Base-by-base conservation (phyloP, 2,888 invertebrate genomes). In the Cinara cedri region DNA sequence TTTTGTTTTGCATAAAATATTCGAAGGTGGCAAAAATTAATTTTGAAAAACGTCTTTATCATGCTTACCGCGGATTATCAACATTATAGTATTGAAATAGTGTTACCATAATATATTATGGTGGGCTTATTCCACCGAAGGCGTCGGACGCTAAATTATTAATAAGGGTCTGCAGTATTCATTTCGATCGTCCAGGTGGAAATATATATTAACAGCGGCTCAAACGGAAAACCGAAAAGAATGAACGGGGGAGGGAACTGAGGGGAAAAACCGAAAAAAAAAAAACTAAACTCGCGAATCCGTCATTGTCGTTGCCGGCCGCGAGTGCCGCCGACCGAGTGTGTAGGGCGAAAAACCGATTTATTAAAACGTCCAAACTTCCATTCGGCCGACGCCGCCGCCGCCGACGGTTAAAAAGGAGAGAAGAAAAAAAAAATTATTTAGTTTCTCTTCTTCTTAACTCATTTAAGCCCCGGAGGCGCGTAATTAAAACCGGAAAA, bases 281-380 rank as follows among this genome's bases (percentile, higher is more conserved):
- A 34, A 34, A 34, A 66, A 55, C 8, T 10, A 76, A 76, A 76
- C 19, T 19, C 19, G 57, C 13, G 46, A 66, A 76, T 76, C 66
- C 66, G 76, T 76, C 76, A 76, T 66, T 76, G 76, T 76, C 76
- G 66, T 26, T 3, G 54, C 26, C 54, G 11, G 51, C 54, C n/a
- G 26, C 19, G 44, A 21, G 16, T 49, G n/a, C 0, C 44, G 55
- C 14, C 19, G 46, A 34, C 34, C n/a, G 70, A 11, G n/a, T 26
- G 14, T 26, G 34, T 19, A 49, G 55, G 74, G 62, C 11, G 51
- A 51, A 54, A 13, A 55, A 19, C 46, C 76, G 55, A 76, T 76
- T 76, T 76, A 76, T 76, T 76, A 76, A 57, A 76, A 66, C 66
- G 76, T 66, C 62, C 76, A 68, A 68, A 76, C 44, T 76, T 55